These are phyloP conservation scores for Triops cancriformis DNA, from an alignment of 1,140 invertebrate species.

Conservation along the genomic window DNA sequence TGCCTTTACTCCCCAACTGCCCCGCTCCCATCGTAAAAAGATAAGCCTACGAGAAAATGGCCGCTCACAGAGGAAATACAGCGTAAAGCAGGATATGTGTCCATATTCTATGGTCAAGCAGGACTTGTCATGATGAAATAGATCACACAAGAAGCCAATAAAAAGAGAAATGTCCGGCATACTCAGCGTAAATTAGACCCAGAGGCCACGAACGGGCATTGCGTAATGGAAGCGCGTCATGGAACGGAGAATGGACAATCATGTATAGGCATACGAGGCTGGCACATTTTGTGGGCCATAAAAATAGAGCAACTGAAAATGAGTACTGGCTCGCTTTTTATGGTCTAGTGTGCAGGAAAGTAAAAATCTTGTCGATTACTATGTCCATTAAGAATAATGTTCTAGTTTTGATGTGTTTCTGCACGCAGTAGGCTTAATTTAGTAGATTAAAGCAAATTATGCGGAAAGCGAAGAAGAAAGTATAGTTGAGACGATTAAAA, in stretches of 20 bases:
- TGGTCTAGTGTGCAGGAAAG: background rate
- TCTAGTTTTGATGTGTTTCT: background rate
- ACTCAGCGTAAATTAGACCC: background rate
- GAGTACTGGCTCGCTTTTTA: background rate
- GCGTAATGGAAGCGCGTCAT: background rate
- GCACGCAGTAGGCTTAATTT: background rate
- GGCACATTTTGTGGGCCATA: no score
- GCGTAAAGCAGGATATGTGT: no score
- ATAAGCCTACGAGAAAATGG: background rate
- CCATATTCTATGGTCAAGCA: no score
- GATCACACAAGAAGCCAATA: background rate
- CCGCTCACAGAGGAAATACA: background rate
- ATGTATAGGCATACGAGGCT: background rate
- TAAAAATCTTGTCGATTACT: background rate
- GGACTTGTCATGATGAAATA: no score
- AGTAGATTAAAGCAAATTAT: no score
- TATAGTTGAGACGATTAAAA: no score
- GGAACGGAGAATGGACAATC: background rate
- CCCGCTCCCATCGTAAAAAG: background rate
- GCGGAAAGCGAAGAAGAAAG: no score
- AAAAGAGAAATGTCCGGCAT: background rate
- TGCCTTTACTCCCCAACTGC: background rate
- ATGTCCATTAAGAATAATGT: background rate
- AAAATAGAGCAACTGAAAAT: background rate
- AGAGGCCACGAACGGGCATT: background rate